phyloP scores from a whole-genome alignment of 2,888 invertebrate species.

The Acanthococcus lagerstroemiae region DNA sequence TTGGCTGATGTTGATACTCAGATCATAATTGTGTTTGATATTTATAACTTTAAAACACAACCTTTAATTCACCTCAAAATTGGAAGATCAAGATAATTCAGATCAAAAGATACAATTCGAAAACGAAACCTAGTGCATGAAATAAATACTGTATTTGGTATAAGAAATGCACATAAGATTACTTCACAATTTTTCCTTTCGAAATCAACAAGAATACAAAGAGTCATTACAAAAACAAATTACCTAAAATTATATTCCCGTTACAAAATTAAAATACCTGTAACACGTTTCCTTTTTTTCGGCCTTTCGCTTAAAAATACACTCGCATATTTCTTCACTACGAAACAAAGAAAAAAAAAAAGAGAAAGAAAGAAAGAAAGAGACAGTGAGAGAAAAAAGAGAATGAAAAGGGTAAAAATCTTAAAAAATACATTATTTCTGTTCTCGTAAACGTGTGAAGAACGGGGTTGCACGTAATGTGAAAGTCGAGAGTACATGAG shows the following conservation, averaged over 20 bases:
- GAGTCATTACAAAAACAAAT: slow-evolving; percentile 15
- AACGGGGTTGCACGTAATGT: no score
- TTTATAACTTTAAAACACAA: no score
- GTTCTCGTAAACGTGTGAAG: no score
- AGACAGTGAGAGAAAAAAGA: neutral
- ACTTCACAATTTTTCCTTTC: slow-evolving; percentile 12
- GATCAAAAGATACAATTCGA: neutral
- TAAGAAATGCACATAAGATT: slow-evolving; percentile 29
- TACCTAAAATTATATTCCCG: slow-evolving; percentile 25
- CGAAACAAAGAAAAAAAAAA: slow-evolving; percentile 14
- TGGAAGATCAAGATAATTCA: no score
- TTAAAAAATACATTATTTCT: no score
- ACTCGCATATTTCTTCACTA: neutral
- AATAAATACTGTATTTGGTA: slow-evolving; percentile 29
- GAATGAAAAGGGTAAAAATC: no score
- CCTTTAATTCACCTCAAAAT: no score
- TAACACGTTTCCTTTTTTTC: neutral
- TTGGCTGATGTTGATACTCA: no score
- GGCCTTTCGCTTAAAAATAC: neutral
- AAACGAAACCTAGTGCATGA: slow-evolving; percentile 1
- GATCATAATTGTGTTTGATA: no score
- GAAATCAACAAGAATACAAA: slow-evolving; percentile 8
- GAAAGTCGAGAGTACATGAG: no score
- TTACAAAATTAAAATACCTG: slow-evolving; percentile 5
- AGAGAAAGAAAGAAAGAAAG: neutral